Percentiles rank a stretch among this genome's conserved stretches.
These are phyloP conservation scores for Acronicta psi DNA, from an alignment of 2,888 invertebrate species.

Conservation along the genomic window DNA sequence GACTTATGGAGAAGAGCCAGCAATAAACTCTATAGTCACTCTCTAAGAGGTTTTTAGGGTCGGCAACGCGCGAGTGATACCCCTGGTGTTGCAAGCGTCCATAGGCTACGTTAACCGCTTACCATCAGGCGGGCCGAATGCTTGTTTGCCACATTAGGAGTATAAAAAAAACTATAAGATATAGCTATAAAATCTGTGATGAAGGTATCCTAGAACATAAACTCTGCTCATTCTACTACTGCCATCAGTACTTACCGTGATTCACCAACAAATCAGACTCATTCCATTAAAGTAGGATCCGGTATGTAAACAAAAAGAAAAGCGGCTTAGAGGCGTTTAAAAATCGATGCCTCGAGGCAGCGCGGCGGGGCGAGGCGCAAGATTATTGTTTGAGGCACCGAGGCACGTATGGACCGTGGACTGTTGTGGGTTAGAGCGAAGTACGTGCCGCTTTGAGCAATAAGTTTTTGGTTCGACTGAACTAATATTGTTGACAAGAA, in stretches of 20 bases:
- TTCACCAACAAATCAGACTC: conserved; percentile 37
- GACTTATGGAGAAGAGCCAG: too few species aligned
- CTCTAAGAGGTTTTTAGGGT: too few species aligned
- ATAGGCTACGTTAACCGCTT: too few species aligned
- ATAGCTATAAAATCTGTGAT: too few species aligned
- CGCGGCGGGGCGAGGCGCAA: conserved; percentile 25
- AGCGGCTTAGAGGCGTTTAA: conserved; percentile 44
- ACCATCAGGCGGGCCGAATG: too few species aligned
- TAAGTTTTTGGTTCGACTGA: conserved; percentile 1
- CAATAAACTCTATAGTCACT: too few species aligned
- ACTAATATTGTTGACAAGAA: neutral
- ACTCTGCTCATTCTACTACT: too few species aligned
- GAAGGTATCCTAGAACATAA: too few species aligned
- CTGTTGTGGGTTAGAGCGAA: conserved; percentile 22
- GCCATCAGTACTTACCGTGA: conserved; percentile 1
- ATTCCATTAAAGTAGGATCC: conserved; percentile 42
- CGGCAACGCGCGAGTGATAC: too few species aligned
- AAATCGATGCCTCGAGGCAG: conserved; percentile 42
- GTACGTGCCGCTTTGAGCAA: conserved; percentile 34
- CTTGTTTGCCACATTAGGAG: too few species aligned
- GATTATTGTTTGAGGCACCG: conserved; percentile 50
- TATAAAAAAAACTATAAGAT: too few species aligned
- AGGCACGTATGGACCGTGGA: conserved; percentile 40
- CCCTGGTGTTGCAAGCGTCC: too few species aligned
- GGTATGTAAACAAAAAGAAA: conserved; percentile 46